Conservation (phyloP, 1,140 invertebrate species). For the Lordiphosa mommai region DNA sequence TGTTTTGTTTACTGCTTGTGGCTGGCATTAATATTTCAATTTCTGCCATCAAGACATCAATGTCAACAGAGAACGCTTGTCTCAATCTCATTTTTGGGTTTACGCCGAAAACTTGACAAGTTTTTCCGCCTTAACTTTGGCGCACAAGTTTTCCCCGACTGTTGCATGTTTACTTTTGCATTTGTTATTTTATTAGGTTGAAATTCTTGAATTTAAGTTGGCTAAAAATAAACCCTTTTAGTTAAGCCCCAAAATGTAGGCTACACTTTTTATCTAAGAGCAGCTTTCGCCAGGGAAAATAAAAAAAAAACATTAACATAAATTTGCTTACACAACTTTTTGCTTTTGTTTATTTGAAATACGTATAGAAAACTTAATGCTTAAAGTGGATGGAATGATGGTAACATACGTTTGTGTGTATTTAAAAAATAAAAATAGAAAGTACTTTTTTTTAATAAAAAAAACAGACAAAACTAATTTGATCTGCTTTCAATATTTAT, state of each 20-base stretch:
- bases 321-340: constrained; percentile 18
- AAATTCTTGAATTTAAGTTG: no score
- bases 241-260: no score
- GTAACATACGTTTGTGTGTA: constrained; percentile 12
- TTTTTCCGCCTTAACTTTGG: constrained; percentile 17
- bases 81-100: no score
- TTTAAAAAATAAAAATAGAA: neutral
- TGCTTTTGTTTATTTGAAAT: constrained; percentile 22
- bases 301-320: constrained; percentile 20
- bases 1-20: constrained; percentile 2
- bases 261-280: neutral
- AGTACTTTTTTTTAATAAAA: no score
- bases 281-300: no score
- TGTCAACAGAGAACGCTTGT: constrained; percentile 28
- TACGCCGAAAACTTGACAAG: constrained; percentile 4
- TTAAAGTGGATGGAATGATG: constrained; percentile 41
- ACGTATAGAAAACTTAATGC: constrained; percentile 17
- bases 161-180: neutral
- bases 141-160: neutral
- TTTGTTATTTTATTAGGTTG: neutral
- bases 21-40: constrained; percentile 34
- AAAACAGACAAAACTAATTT: neutral
- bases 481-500: constrained; percentile 5
- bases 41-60: constrained; percentile 47
- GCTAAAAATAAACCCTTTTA: no score